Conservation (phyloP, 2,888 invertebrate genomes). For the Cybosia mesomella region DNA sequence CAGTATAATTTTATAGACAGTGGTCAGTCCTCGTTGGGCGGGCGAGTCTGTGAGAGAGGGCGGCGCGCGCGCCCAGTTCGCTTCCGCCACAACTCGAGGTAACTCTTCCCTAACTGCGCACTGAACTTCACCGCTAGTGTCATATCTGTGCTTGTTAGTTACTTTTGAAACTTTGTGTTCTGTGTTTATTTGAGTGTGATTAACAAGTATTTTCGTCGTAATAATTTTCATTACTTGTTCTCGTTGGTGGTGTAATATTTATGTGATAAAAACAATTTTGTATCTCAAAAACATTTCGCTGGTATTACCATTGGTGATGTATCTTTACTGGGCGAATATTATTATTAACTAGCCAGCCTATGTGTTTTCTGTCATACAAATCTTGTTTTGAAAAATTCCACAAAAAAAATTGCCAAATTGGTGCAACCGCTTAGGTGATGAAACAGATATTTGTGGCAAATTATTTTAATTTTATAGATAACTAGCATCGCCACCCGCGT, state of each 20-base stretch:
- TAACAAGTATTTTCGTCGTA: not conserved
- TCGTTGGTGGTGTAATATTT: not conserved
- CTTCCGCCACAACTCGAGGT: slow-evolving; percentile 57
- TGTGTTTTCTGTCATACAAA: too few relatives aligned
- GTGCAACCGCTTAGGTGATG: too few relatives aligned
- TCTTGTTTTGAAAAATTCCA: too few relatives aligned
- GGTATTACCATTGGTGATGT: not conserved
- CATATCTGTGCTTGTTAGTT: slow-evolving; percentile 18
- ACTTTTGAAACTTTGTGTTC: slow-evolving; percentile 9
- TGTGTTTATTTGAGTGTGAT: slow-evolving; percentile 6
- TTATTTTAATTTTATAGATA: too few relatives aligned
- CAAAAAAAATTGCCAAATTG: too few relatives aligned
- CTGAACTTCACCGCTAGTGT: slow-evolving; percentile 29
- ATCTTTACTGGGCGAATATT: not conserved
- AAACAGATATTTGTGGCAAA: too few relatives aligned
- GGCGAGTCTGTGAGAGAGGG: slow-evolving; percentile 68
- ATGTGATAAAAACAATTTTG: not conserved
- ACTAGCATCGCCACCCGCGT: too few relatives aligned
- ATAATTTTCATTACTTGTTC: not conserved
- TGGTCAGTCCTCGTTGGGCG: slow-evolving; percentile 59
- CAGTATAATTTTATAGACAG: slow-evolving; percentile 53
- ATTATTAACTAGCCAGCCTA: too few relatives aligned
- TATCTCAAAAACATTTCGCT: not conserved
- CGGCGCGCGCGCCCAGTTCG: slow-evolving; percentile 79
- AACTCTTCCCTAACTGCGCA: slow-evolving; percentile 37